Conservation (phyloP, 2,888 invertebrate species). For the Argyresthia goedartella region DNA sequence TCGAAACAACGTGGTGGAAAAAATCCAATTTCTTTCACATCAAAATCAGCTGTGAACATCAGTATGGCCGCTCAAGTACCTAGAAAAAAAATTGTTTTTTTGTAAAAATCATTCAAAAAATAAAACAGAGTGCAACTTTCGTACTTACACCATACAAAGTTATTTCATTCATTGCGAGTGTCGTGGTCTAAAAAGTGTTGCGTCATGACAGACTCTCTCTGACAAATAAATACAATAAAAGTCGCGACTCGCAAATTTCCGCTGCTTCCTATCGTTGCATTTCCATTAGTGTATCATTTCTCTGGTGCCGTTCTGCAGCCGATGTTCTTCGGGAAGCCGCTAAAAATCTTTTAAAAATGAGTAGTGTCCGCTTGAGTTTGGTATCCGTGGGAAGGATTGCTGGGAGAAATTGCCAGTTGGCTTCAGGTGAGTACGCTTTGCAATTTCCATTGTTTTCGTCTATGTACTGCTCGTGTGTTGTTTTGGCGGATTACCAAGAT, state of each 20-base stretch:
- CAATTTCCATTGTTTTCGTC: constrained; percentile 29
- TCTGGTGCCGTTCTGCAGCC: constrained; percentile 38
- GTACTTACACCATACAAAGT: constrained; percentile 43
- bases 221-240: constrained; percentile 69
- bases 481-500: constrained; percentile 48
- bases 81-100: constrained; percentile 53
- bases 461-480: constrained; percentile 13
- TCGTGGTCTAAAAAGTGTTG: constrained; percentile 64
- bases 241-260: constrained; percentile 42
- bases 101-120: constrained; percentile 48
- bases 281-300: constrained; percentile 39
- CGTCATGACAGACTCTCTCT: constrained; percentile 70
- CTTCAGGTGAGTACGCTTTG: constrained; percentile 47
- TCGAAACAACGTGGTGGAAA: constrained; percentile 61
- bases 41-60: constrained; percentile 72
- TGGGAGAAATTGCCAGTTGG: constrained; percentile 56
- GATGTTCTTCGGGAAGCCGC: constrained; percentile 44
- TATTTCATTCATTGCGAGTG: constrained; percentile 37
- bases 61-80: constrained; percentile 64
- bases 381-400: constrained; percentile 61
- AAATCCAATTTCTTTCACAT: constrained; percentile 53
- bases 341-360: constrained; percentile 45
- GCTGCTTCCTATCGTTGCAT: constrained; percentile 25
- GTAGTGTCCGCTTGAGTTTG: constrained; percentile 63
- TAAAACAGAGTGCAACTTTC: constrained; percentile 53